Base-by-base conservation (phyloP, 1,140 invertebrate species). In the Drosophila ercepeae region DNA sequence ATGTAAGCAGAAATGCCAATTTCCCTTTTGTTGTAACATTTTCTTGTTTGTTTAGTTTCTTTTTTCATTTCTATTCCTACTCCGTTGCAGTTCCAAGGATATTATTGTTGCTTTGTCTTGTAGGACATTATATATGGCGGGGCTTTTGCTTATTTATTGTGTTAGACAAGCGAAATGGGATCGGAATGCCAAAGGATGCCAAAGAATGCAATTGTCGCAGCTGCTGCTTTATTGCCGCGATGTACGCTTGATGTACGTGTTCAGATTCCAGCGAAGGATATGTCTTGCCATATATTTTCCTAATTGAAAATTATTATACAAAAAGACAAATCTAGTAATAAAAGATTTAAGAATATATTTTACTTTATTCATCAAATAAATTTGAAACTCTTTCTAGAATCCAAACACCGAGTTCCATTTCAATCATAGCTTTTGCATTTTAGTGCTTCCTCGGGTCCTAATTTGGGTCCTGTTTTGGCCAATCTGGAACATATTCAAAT, bases 1-100 rank as follows among this genome's bases (percentile, higher is more conserved):
- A 65, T 52, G 63, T 67, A 65, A 68, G 64, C 64, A 68, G 48
- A 68, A 68, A 68, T 68, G 61, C 61, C 63, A 68, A 68, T 68
- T 68, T 67, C 16, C 4, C 61, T 25, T 34, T 36, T 68, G 46
- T 65, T 64, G 45, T 25, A 65, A 42, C 36, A 36, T 13, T 13
- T 19, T 44, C 23, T 67, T 14, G 11, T 41, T 67, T 65, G 27
- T 16, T 68, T 44, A 21, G 8, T 3, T 19, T 42, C 16, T 67
- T 41, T 65, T 67, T 21, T 11, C 13, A 36, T 23, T 50, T 18
- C 29, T n/a, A 50, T 50, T 34, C 8, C 4, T 21, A 49, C 34
- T 49, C 6, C 39, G 34, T 42, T 7, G 23, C 29, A 39, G 7
- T 41, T 7, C 42, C 42, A 61, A 29, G 36, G 36, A 64, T 67